Evolutionary conservation across 1,140 invertebrate species (phyloP).

Genomic region (Sinonovacula constricta): DNA sequence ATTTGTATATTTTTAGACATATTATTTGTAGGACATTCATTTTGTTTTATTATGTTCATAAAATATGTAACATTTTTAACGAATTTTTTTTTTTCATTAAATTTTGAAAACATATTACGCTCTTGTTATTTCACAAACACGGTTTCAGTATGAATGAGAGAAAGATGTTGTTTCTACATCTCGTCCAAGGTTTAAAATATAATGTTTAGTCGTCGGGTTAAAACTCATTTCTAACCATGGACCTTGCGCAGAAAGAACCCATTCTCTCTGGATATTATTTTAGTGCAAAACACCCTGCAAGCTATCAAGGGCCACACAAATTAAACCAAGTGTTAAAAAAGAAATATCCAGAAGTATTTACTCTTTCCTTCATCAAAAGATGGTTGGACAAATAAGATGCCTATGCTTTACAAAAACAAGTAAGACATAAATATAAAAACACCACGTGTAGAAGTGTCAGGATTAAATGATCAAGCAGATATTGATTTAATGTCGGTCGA

Average conservation of each 20-base stretch:
- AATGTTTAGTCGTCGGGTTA: neutral
- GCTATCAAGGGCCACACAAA: slow-evolving; percentile 28
- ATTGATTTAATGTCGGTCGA: slow-evolving; percentile 41
- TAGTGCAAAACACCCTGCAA: slow-evolving; percentile 33
- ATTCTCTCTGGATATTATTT: slow-evolving; percentile 45
- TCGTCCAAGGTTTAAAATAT: neutral
- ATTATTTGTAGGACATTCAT: neutral
- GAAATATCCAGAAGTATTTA: slow-evolving; percentile 42
- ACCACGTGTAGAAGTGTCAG: slow-evolving; percentile 20
- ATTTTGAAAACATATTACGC: neutral
- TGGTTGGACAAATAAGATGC: slow-evolving; percentile 46
- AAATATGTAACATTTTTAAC: neutral
- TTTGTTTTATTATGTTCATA: neutral
- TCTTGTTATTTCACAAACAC: neutral
- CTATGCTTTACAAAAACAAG: slow-evolving; percentile 33
- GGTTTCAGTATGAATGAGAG: neutral
- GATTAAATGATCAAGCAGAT: slow-evolving; percentile 43
- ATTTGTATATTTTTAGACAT: neutral
- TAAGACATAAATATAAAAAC: slow-evolving; percentile 41
- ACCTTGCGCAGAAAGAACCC: slow-evolving; percentile 14
- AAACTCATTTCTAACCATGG: neutral
- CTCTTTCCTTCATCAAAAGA: slow-evolving; percentile 25
- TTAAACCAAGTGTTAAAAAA: slow-evolving; percentile 16
- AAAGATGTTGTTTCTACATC: neutral
- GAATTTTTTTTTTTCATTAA: neutral